These are phyloP conservation scores for Pogoniulus pusillus DNA, from an alignment of 2,797 vertebrate genomes.

Conservation along the genomic window DNA sequence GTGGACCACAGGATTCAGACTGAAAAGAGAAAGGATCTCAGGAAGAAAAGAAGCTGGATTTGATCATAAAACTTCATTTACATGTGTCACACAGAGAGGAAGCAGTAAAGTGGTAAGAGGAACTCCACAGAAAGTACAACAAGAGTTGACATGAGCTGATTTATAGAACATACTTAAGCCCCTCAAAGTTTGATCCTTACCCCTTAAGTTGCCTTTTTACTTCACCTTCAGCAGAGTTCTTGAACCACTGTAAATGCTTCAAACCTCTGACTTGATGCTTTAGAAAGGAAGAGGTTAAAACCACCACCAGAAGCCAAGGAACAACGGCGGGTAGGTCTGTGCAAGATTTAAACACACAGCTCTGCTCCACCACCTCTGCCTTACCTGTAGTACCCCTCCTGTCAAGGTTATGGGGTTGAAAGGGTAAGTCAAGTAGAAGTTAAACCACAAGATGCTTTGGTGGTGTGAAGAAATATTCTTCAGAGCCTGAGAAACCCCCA, in stretches of 20 bases:
- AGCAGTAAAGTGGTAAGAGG: background rate
- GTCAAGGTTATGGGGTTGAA: background rate
- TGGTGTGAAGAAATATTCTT: background rate
- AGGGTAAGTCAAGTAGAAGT: background rate
- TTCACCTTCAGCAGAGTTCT: background rate
- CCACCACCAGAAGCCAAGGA: background rate
- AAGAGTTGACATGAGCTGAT: background rate
- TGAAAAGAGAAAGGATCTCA: background rate
- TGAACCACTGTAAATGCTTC: background rate
- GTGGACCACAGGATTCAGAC: background rate
- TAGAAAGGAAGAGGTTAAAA: background rate
- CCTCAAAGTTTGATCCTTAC: background rate
- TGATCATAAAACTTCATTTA: slow-evolving; percentile 13
- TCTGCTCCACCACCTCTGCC: background rate
- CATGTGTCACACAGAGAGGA: background rate
- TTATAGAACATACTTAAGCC: background rate
- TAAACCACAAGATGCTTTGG: background rate
- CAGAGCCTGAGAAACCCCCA: background rate
- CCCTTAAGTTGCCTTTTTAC: background rate
- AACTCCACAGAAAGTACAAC: background rate
- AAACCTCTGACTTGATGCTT: background rate
- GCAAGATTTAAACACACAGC: background rate
- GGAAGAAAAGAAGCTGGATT: slow-evolving; percentile 17
- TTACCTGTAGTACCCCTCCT: background rate
- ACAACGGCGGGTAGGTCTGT: background rate